Evolutionary conservation across 2,113 vertebrate species (phyloP).

Genomic region (Serinus canaria): DNA sequence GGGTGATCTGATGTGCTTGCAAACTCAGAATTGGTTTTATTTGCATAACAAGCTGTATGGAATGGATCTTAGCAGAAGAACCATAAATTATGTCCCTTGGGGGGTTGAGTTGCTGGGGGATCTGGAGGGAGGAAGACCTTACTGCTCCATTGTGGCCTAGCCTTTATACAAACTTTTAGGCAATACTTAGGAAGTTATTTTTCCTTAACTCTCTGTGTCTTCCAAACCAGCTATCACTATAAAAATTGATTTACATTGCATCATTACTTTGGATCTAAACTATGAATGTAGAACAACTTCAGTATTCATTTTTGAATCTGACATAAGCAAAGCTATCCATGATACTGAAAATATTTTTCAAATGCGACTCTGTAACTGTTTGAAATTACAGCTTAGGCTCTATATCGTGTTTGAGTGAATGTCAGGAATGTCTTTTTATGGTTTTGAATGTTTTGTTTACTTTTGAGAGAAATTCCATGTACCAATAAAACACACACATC

Average conservation of each 20-base stretch:
- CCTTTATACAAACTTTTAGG: background rate
- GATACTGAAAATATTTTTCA: background rate
- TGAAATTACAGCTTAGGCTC: background rate
- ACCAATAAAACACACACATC: background rate
- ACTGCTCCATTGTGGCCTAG: background rate
- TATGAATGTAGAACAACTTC: background rate
- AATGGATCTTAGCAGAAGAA: background rate
- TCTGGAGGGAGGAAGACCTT: background rate
- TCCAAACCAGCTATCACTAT: background rate
- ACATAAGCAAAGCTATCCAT: background rate
- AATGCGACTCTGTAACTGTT: background rate
- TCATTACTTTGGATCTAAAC: background rate
- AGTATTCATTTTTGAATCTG: background rate
- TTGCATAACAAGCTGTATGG: background rate
- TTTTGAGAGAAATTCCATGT: background rate
- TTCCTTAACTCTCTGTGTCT: background rate
- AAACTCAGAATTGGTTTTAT: background rate
- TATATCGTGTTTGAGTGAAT: background rate
- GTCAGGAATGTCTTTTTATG: slow-evolving; percentile 14
- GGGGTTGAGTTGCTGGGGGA: background rate
- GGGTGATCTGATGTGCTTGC: background rate
- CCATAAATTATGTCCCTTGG: background rate
- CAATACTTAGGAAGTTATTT: background rate
- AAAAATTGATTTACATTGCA: background rate
- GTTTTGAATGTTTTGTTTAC: slow-evolving; percentile 16